phyloP scores from a whole-genome alignment of 2,888 invertebrate genomes.

The Eretmocerus hayati region DNA sequence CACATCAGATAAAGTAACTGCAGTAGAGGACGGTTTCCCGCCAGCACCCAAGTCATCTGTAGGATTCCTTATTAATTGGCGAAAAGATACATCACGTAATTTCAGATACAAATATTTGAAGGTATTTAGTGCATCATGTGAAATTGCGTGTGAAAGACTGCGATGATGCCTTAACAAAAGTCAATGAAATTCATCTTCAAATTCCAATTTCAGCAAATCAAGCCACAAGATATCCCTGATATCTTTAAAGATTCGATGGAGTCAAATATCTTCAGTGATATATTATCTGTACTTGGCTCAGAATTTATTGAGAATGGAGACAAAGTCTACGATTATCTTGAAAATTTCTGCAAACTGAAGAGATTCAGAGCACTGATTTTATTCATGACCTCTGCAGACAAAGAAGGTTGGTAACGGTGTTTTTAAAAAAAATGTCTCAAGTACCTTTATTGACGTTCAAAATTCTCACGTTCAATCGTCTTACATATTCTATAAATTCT shows the following conservation, averaged over 20 bases:
- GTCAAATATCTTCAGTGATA: conserved; percentile 56
- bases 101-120: conserved; percentile 57
- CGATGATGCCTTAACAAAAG: neutral
- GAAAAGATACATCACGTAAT: conserved; percentile 48
- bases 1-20: conserved; percentile 26
- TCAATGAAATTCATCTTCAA: conserved; percentile 1
- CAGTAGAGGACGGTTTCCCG: conserved; percentile 32
- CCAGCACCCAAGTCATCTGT: conserved; percentile 56
- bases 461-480: no score
- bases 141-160: no score
- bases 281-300: conserved; percentile 50
- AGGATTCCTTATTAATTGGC: conserved; percentile 62
- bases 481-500: no score
- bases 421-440: no score
- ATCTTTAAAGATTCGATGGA: conserved; percentile 66
- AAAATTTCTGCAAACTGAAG: conserved; percentile 53
- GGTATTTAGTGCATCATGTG: no score
- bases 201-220: conserved; percentile 51
- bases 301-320: conserved; percentile 47
- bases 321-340: conserved; percentile 50
- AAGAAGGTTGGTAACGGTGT: no score
- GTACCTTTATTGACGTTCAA: no score
- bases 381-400: conserved; percentile 57
- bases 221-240: conserved; percentile 52
- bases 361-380: conserved; percentile 60